Base-by-base conservation (phyloP, 2,113 vertebrate species). In the Pangasianodon hypophthalmus region DNA sequence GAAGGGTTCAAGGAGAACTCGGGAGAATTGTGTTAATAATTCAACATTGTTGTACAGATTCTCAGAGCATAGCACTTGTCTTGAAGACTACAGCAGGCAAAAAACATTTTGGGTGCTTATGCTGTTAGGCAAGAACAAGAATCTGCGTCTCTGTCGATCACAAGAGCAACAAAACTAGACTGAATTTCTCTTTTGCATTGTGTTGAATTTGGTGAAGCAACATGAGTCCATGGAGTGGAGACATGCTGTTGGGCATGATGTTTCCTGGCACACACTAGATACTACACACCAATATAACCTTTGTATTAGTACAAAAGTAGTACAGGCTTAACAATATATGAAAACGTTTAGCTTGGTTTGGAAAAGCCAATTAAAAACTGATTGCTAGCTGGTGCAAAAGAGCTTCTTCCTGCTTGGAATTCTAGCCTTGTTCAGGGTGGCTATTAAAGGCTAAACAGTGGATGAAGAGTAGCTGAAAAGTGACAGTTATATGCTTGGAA, bases 271-370 rank as follows among this genome's bases (percentile, higher is more conserved):
- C 41, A 77, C 73, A 44, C 37, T 44, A 75, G 41, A 77, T 37
- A 37, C 37, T 37, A 26, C 73, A 48, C 21, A 26, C 73, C 44
- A 46, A 21, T 26, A 26, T 46, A 26, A 24, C 44, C 10, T 77
- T 26, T 77, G 41, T 46, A 75, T 24, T 79, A 48, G 21, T 13
- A 79, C 46, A 79, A 79, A 48, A 2, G 2, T 4, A 50, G 6
- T 44, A 48, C 21, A 52, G 46, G 89, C 92, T 90, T 89, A 91
- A 90, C 50, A 79, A 88, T 87, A 79, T 46, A 89, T 48, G 50
- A 77, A 77, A 77, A 48, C 21, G 44, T 26, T 77, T 77, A 48
- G 73, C 21, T 77, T 48, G 10, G 44, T 46, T 77, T 77, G 44
- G 48, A 26, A 77, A 46, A 46, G 73, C 73, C 41, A 77, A 77